Evolutionary conservation across 2,888 invertebrate species (phyloP), one percentile per base, ranked within the genome.

Genomic region (Heliconius sara): DNA sequence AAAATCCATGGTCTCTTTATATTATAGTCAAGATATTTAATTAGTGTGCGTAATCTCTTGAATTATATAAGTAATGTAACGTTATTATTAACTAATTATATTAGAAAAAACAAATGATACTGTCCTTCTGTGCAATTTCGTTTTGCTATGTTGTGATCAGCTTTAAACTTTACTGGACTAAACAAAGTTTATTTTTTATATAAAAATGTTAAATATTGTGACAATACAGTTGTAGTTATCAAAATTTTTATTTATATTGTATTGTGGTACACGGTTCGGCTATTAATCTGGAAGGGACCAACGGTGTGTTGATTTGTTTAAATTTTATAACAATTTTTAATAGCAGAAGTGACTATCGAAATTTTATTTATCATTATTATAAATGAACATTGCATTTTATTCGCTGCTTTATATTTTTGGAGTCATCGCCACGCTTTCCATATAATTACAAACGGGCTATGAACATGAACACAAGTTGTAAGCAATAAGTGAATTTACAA

Each of bases 131-230:
- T 92, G 94, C 91, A 92, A 95, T 92, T 95, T 90, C 91, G 92
- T 94, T 95, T 91, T 91, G 93, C 93, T 94, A 93, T 86, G 91
- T 95, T 94, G 94, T 95, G 93, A 94, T 91, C 93, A 92, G 93
- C 94, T 94, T 95, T 94, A 94, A 93, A 91, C 92, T 91, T 86
- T 86, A 94, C 93, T 93, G 91, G 89, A 93, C 88, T 93, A 91
- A 91, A 91, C 88, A 94, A 90, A 94, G 89, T 95, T 52, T 95
- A 95, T 95, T 95, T 27, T 94, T 83, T 94, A 94, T 89, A 90
- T 89, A 89, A 89, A 89, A 93, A 90, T 92, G 90, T 93, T 94
- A 88, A 75, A 92, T 92, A 91, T 60, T 88, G 91, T 89, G 95
- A 95, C 95, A 95, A 95, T 95, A 95, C 94, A 92, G 88, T 91